phyloP scores from a whole-genome alignment of 2,113 vertebrate genomes.

The Plectropomus leopardus region DNA sequence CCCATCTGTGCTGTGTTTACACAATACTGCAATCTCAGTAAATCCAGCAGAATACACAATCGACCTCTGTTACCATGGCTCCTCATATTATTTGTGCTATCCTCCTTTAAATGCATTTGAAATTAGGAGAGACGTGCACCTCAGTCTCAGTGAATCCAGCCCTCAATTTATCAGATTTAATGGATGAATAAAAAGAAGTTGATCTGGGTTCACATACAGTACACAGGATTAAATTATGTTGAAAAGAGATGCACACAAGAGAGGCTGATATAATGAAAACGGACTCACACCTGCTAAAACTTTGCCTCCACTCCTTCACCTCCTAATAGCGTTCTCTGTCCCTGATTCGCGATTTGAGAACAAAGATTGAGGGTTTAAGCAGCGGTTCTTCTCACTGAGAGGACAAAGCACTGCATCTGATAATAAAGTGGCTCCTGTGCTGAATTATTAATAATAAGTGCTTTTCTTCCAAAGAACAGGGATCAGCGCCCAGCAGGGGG shows the following conservation, averaged over 20 bases:
- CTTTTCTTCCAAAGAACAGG: constrained; percentile 61
- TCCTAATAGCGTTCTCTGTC: neutral
- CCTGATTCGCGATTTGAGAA: constrained; percentile 21
- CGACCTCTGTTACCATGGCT: neutral
- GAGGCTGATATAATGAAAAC: constrained; percentile 1
- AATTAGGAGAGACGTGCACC: neutral
- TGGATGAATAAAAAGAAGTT: neutral
- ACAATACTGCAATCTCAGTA: neutral
- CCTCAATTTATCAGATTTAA: neutral
- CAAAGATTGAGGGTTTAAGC: constrained; percentile 38
- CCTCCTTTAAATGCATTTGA: neutral
- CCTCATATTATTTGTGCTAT: neutral
- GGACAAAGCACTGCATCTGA: constrained; percentile 49
- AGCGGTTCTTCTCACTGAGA: constrained; percentile 25
- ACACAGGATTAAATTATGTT: neutral
- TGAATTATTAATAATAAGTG: constrained; percentile 78
- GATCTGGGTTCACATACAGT: neutral
- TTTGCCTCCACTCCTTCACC: neutral
- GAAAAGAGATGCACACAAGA: neutral
- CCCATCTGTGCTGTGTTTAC: neutral
- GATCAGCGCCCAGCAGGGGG: constrained; percentile 51
- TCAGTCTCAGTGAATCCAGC: too few relatives aligned
- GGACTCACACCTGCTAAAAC: constrained; percentile 16
- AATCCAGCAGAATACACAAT: neutral
- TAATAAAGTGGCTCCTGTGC: constrained; percentile 59